Evolutionary conservation across 2,797 vertebrate genomes (phyloP).

Genomic region (Hirundo rustica): DNA sequence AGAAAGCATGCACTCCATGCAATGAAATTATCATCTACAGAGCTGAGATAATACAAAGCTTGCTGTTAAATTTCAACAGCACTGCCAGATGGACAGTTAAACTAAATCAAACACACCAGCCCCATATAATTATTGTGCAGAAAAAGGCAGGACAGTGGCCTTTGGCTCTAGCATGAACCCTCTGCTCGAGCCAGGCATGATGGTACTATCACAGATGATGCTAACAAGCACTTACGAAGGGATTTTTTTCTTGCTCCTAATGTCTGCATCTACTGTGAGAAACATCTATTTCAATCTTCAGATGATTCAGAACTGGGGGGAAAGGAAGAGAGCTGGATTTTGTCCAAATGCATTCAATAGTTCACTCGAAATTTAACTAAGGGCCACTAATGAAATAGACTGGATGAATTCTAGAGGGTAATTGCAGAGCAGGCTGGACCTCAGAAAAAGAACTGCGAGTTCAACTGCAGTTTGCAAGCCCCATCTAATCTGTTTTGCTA

Average conservation of each 20-base stretch:
- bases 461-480: not conserved
- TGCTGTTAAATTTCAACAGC: slow-evolving; percentile 45
- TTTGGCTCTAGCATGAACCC: slow-evolving; percentile 8
- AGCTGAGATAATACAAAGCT: slow-evolving; percentile 16
- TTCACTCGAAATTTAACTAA: slow-evolving; percentile 35
- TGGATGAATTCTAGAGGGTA: slow-evolving; percentile 12
- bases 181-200: not conserved
- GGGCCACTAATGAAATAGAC: slow-evolving; percentile 25
- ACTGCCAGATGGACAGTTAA: slow-evolving; percentile 21
- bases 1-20: not conserved
- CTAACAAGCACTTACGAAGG: slow-evolving; percentile 16
- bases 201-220: not conserved
- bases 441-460: not conserved
- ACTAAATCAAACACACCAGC: slow-evolving; percentile 12
- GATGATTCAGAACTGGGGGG: not conserved
- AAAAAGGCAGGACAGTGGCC: slow-evolving; percentile 3
- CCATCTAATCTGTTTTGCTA: not conserved
- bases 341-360: slow-evolving; percentile 29
- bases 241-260: not conserved
- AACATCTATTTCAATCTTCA: slow-evolving; percentile 40
- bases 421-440: not conserved
- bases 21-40: not conserved
- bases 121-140: not conserved
- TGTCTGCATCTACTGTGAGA: slow-evolving; percentile 11
- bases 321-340: slow-evolving; percentile 17